These are phyloP conservation scores for fruit fly (Drosophila melanogaster) DNA, from an alignment of 1,140 invertebrate genomes.

Conservation along the genomic window DNA sequence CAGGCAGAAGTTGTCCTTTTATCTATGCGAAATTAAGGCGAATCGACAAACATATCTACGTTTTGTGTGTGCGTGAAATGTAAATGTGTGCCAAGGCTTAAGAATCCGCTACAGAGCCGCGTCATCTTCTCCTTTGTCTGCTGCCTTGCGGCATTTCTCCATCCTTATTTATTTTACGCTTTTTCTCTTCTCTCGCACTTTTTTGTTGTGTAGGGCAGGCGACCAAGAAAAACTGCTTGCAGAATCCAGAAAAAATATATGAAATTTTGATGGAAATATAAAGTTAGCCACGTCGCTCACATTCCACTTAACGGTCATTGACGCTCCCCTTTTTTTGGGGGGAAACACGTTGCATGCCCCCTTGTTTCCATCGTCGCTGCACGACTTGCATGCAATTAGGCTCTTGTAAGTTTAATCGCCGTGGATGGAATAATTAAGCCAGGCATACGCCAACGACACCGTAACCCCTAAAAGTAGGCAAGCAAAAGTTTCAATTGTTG, in stretches of 20 bases:
- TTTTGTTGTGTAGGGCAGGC: conserved; percentile 8
- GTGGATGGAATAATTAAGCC: conserved; percentile 44
- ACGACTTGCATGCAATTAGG: conserved; percentile 55
- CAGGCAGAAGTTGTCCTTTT: conserved; percentile 39
- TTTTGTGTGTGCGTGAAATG: conserved; percentile 24
- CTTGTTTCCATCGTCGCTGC: conserved; percentile 15
- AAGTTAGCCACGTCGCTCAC: conserved; percentile 15
- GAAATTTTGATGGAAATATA: conserved; percentile 1
- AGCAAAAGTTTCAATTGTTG: conserved; percentile 12
- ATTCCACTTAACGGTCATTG: conserved; percentile 78
- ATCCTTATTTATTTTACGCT: conserved; percentile 36
- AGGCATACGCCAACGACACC: not conserved
- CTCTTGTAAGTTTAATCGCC: conserved; percentile 50
- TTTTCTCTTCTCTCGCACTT: conserved; percentile 4
- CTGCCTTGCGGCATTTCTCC: conserved; percentile 42
- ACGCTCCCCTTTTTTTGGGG: conserved; percentile 48
- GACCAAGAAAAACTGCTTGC: conserved; percentile 27
- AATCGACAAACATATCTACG: conserved; percentile 28
- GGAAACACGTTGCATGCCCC: conserved; percentile 36
- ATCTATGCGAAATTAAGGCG: conserved; percentile 46
- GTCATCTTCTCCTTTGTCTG: conserved; percentile 42
- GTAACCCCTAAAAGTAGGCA: conserved; percentile 8
- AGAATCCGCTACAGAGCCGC: conserved; percentile 22
- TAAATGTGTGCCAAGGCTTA: conserved; percentile 44
- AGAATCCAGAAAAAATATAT: not conserved